Conservation (phyloP, 2,113 vertebrate genomes). For the Struthidea cinerea region DNA sequence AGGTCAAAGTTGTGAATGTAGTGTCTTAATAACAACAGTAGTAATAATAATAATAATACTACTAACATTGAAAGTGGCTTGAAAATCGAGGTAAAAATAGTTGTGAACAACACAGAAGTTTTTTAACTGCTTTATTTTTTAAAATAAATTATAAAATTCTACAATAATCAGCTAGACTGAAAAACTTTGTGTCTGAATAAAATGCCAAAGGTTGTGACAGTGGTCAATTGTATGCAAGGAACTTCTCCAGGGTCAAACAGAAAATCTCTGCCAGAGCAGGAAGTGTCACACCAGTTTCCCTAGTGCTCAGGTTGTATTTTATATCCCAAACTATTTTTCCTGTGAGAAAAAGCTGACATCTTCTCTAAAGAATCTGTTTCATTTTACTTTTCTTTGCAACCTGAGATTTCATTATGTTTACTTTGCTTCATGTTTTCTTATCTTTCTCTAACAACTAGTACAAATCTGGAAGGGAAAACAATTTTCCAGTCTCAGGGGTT, state of each 20-base stretch:
- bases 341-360: slow-evolving; percentile 38
- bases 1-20: not conserved
- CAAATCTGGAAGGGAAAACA: slow-evolving; percentile 10
- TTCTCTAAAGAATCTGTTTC: slow-evolving; percentile 4
- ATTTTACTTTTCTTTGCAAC: slow-evolving; percentile 14
- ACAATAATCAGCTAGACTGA: not conserved
- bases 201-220: not conserved
- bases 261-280: not conserved
- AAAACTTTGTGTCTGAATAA: not conserved
- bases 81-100: not conserved
- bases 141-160: not conserved
- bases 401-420: slow-evolving; percentile 26
- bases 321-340: not conserved
- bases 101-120: not conserved
- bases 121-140: not conserved
- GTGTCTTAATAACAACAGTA: not conserved
- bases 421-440: slow-evolving; percentile 25
- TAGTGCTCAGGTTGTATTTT: slow-evolving; percentile 3
- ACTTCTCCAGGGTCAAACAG: not conserved
- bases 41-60: not conserved
- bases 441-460: not conserved
- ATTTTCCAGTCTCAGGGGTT: slow-evolving; percentile 16
- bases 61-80: not conserved
- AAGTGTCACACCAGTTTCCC: not conserved
- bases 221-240: not conserved